Percentiles rank a stretch among this genome's conserved stretches.
Evolutionary conservation across 2,888 invertebrate species (phyloP).

Genomic region (Phrixothrix hirtus): DNA sequence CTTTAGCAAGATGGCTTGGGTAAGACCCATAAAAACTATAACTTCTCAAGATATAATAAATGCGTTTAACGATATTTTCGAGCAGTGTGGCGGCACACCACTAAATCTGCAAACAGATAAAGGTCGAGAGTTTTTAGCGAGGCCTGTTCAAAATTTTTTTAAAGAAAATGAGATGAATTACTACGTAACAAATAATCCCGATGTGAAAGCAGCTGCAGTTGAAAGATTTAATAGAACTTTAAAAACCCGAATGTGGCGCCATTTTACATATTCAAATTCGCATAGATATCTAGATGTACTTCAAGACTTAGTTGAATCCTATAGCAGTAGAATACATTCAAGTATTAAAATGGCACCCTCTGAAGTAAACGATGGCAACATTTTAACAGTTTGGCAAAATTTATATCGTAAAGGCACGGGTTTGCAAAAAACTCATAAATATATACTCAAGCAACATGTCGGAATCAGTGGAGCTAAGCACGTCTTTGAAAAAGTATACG

Average conservation of each 20-base stretch:
- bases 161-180: slow-evolving; percentile 1
- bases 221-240: slow-evolving; percentile 8
- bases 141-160: slow-evolving; percentile 1
- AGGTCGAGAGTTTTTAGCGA: slow-evolving; percentile 6
- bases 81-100: background rate
- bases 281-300: slow-evolving; percentile 4
- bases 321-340: slow-evolving; percentile 4
- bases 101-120: slow-evolving; percentile 7
- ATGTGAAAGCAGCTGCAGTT: no score
- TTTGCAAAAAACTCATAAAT: slow-evolving; percentile 1
- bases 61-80: slow-evolving; percentile 4
- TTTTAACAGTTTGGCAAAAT: slow-evolving; percentile 5
- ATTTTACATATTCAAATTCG: slow-evolving; percentile 3
- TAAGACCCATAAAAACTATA: no score
- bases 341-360: slow-evolving; percentile 3
- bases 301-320: background rate
- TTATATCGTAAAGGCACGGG: slow-evolving; percentile 3
- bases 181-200: slow-evolving; percentile 5
- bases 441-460: background rate
- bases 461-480: no score
- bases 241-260: slow-evolving; percentile 2
- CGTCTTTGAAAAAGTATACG: slow-evolving; percentile 2
- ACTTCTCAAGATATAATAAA: no score
- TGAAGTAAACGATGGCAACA: background rate
- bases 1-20: no score